Evolutionary conservation across 64 coral and sea anemone species (phyloP), one percentile per base, ranked within the genome.

Genomic region (Cladopsammia gracilis): DNA sequence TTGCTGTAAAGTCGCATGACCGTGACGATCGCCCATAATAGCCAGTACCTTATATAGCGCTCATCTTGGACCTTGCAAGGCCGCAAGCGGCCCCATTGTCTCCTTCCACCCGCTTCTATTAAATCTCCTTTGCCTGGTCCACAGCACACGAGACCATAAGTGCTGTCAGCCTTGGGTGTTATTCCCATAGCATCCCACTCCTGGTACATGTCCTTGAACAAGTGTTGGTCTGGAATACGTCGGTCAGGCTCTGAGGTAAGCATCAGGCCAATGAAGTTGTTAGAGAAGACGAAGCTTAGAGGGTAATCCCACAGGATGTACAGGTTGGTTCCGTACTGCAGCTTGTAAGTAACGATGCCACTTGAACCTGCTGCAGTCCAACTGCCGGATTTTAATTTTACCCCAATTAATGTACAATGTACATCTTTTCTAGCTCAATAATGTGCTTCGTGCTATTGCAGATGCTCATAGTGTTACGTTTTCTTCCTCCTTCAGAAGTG

Each of bases 221-320:
- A 3, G 81, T 67, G 16, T 46, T 85, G 44, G 43, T 68, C 60
- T 50, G 81, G 81, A 15, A n/a, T 10, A 15, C 46, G 45, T 1
- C 25, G 59, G 42, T 64, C 14, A 10, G 7, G 3, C 48, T 67
- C 42, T 24, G 65, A 68, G 65, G 85, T 73, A 20, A 88, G 51
- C 85, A 88, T 73, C 48, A 88, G 25, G 15, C 85, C 85, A n/a
- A 88, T 74, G 34, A 50, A 88, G 85, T 88, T 88, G 69, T 88
- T 67, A 74, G 44, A 26, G 53, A 49, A 59, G 54, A 73, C 69
- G 24, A 88, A 88, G 51, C 73, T 88, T 13, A 70, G 50, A 34
- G 85, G 85, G 50, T 69, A 88, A 70, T 88, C 85, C 85, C 85
- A 73, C 65, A 88, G 2, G 10, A 88, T 88, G 68, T 88, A 69